Base-by-base conservation (phyloP, 2,888 invertebrate genomes). In the Xanthostigma xanthostigma region DNA sequence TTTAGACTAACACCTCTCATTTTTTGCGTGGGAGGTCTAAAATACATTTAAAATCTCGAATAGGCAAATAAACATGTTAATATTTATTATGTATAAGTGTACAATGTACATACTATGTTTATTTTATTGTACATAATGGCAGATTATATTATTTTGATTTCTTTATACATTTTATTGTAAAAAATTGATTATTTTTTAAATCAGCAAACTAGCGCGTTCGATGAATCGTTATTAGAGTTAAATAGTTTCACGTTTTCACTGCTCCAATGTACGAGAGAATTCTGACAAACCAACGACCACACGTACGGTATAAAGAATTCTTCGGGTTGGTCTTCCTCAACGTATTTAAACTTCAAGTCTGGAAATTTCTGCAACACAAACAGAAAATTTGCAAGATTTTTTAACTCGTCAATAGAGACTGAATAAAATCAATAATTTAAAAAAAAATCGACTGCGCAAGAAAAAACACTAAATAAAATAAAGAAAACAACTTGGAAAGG, bases 231-330 rank as follows among this genome's bases (percentile, higher is more conserved):
- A 37, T 50, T 50, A 9, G 51, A 44, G 38, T 53, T 53, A 40
- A 53, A 53, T 27, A 53, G 44, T 51, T 53, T 53, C 11, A 50
- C 51, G 27, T 48, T 47, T 47, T 64, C 63, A 35, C 55, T 58
- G 49, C 58, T 62, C 63, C 65, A 65, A 54, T 66, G 63, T 48
- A 68, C 56, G 53, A 64, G 59, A 13, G 66, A 67, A 51, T 67
- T 64, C 45, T 67, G 64, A 51, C 59, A 79, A 42, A 96, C 87
- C 47, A 98, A 73, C 3, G 88, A 87, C 98, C 98, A 98, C 27
- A 97, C 91, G 66, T 99, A 98, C 0, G 98, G 98, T 56, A 97
- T 93, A 72, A 99, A 98, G 74, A 98, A 98, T 62, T 97, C 96
- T 65, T 97, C 97, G 0, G 97, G 97, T 50, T 89, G 83, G 55